Evolutionary conservation across 2,113 vertebrate genomes (phyloP).

Genomic region (Labrus mixtus): DNA sequence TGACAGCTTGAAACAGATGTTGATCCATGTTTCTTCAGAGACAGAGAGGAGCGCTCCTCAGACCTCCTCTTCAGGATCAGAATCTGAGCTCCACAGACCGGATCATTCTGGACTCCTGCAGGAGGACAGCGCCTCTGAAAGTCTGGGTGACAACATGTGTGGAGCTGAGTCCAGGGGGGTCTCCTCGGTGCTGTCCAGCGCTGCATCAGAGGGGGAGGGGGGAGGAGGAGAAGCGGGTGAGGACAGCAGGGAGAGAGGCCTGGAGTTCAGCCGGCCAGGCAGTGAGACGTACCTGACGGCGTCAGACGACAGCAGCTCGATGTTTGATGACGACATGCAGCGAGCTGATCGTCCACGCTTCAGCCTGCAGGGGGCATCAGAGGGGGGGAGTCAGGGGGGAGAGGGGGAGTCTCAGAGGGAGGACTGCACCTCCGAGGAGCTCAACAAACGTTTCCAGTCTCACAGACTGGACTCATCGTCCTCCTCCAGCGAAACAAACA

Average conservation of each 20-base stretch:
- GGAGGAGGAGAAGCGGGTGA: conserved; percentile 79
- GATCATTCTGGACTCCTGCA: conserved; percentile 67
- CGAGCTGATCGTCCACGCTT: conserved; percentile 77
- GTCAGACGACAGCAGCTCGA: conserved; percentile 94
- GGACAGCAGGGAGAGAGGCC: conserved; percentile 41
- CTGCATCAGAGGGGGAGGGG: conserved; percentile 85
- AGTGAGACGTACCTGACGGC: conserved; percentile 92
- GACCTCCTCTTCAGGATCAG: conserved; percentile 64
- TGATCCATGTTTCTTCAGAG: too few relatives aligned
- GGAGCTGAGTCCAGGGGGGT: conserved; percentile 79
- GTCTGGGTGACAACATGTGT: conserved; percentile 39
- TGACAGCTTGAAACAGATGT: too few relatives aligned
- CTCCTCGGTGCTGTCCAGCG: conserved; percentile 83
- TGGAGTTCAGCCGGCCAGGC: conserved; percentile 81
- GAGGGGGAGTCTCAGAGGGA: conserved; percentile 54
- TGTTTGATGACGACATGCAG: conserved; percentile 92
- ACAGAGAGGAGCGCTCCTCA: conserved; percentile 84
- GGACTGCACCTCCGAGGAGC: conserved; percentile 90
- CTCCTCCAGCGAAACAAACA: conserved; percentile 86
- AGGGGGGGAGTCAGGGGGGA: conserved; percentile 19
- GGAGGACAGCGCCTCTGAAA: conserved; percentile 70
- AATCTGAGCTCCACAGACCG: conserved; percentile 70
- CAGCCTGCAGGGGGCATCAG: conserved; percentile 43
- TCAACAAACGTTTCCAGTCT: conserved; percentile 91
- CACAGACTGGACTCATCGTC: conserved; percentile 92